Conservation (phyloP, 92 coral and sea anemone genomes). For the Meandrina meandrites region DNA sequence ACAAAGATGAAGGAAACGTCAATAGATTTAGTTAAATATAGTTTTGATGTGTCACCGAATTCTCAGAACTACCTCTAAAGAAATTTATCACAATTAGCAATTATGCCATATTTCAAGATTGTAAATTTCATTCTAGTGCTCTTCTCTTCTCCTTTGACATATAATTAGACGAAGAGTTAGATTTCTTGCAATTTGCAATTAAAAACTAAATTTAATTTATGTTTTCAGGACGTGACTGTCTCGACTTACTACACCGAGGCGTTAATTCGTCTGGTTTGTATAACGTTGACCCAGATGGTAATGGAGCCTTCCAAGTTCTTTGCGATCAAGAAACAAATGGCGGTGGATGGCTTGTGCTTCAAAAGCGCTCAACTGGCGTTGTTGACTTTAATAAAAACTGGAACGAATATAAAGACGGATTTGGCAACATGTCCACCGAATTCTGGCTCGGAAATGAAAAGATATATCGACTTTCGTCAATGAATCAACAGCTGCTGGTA, state of each 20-base stretch:
- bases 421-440: slow-evolving; percentile 43
- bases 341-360: slow-evolving; percentile 54
- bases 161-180: not conserved
- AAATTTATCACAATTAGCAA: too few species aligned
- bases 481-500: slow-evolving; percentile 30
- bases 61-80: not conserved
- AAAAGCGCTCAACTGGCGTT: slow-evolving; percentile 34
- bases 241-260: slow-evolving; percentile 29
- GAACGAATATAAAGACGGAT: slow-evolving; percentile 43
- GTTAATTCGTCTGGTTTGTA: slow-evolving; percentile 29
- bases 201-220: not conserved
- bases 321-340: slow-evolving; percentile 50
- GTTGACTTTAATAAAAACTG: slow-evolving; percentile 2
- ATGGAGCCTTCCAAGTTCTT: slow-evolving; percentile 34
- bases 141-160: not conserved
- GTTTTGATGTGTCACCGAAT: not conserved
- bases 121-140: not conserved
- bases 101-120: not conserved
- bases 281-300: slow-evolving; percentile 25
- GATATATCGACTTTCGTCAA: slow-evolving; percentile 27
- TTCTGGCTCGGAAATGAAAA: slow-evolving; percentile 55
- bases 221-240: slow-evolving; percentile 37
- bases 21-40: not conserved
- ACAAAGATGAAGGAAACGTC: not conserved
- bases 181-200: not conserved